Conservation (phyloP, 2,113 vertebrate genomes). For the Colinus virginianus region DNA sequence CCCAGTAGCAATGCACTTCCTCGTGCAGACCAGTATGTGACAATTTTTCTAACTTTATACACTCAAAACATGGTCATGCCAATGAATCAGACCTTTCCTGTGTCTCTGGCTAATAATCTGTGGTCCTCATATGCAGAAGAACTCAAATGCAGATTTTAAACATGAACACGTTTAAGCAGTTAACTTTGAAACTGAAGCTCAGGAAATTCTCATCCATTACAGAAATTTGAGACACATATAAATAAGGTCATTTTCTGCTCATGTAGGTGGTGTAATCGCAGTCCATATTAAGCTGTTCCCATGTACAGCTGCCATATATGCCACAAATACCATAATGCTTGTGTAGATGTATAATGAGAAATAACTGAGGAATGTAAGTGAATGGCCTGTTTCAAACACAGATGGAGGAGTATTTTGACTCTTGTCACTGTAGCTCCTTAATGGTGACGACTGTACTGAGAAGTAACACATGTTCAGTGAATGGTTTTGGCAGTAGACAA, state of each 20-base stretch:
- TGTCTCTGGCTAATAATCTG: not conserved
- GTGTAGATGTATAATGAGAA: not conserved
- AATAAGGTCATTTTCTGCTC: not conserved
- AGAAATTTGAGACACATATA: not conserved
- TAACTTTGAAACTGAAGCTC: not conserved
- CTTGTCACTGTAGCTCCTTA: not conserved
- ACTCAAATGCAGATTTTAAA: not conserved
- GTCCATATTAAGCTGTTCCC: not conserved
- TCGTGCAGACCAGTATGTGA: too few relatives aligned
- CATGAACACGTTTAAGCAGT: not conserved
- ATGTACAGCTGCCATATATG: not conserved
- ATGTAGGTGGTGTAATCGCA: not conserved
- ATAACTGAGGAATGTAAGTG: not conserved
- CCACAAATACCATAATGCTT: not conserved
- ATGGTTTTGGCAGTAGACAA: not conserved
- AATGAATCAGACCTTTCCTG: fast-evolving
- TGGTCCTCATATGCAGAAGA: not conserved
- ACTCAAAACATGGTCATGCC: not conserved
- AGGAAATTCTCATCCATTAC: not conserved
- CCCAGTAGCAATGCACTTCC: not conserved
- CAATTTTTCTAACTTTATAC: not conserved
- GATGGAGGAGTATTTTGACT: not conserved
- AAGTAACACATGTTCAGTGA: not conserved
- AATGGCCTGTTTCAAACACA: not conserved
- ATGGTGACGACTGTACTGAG: not conserved